These are phyloP conservation scores for Dicaeum eximium DNA, from an alignment of 2,113 vertebrate species.

Conservation along the genomic window DNA sequence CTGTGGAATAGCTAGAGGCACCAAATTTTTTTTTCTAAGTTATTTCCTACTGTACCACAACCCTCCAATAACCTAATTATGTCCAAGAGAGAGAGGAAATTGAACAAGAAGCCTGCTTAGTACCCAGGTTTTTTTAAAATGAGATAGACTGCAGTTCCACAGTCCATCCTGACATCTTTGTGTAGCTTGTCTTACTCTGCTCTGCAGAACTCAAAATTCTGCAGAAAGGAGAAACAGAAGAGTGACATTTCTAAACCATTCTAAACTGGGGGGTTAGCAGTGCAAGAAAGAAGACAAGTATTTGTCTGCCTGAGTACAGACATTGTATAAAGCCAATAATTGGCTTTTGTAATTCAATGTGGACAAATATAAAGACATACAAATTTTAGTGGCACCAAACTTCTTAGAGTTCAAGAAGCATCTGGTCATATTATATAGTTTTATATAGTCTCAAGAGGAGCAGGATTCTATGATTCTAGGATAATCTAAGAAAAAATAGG, in stretches of 20 bases:
- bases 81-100: not conserved
- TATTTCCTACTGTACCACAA: not conserved
- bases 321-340: not conserved
- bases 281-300: not conserved
- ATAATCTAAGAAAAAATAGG: not conserved
- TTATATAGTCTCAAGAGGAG: not conserved
- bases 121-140: rapidly evolving
- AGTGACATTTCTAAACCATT: not conserved
- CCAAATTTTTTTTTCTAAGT: not conserved
- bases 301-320: not conserved
- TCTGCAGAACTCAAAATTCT: not conserved
- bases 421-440: not conserved
- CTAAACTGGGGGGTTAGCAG: not conserved
- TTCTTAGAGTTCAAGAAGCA: not conserved
- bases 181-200: not conserved
- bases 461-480: not conserved
- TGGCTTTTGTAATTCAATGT: not conserved
- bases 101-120: not conserved
- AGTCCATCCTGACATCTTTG: not conserved
- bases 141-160: too few relatives aligned
- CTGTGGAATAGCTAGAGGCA: not conserved
- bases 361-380: not conserved
- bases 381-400: not conserved
- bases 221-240: not conserved
- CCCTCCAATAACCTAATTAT: not conserved